These are phyloP conservation scores for Neodiprion fabricii DNA, from an alignment of 1,140 invertebrate species.

Conservation along the genomic window DNA sequence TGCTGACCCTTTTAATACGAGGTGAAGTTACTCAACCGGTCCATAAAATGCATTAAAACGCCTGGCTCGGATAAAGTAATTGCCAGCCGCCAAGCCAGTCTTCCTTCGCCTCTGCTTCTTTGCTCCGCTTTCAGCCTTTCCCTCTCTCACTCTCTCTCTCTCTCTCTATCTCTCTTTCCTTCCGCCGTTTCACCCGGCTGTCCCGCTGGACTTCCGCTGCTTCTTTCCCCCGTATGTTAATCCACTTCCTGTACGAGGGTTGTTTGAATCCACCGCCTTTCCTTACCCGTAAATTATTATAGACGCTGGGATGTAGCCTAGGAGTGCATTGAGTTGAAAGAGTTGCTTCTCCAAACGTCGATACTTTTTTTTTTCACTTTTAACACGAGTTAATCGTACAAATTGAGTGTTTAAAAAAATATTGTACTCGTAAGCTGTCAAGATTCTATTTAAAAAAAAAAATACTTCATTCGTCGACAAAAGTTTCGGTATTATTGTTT, in stretches of 20 bases:
- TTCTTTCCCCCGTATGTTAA: conserved; percentile 21
- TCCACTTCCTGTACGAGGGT: conserved; percentile 15
- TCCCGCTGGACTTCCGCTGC: conserved; percentile 1
- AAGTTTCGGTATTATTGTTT: too few relatives aligned
- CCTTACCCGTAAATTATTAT: too few relatives aligned
- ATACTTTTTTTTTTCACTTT: too few relatives aligned
- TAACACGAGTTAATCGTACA: too few relatives aligned
- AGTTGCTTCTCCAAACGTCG: too few relatives aligned
- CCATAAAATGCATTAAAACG: conserved; percentile 21
- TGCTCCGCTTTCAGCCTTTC: not conserved
- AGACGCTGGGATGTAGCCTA: too few relatives aligned
- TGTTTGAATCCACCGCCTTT: too few relatives aligned
- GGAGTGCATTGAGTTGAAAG: too few relatives aligned
- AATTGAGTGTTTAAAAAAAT: too few relatives aligned
- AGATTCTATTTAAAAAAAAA: too few relatives aligned
- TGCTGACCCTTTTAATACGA: conserved; percentile 1
- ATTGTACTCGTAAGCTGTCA: too few relatives aligned
- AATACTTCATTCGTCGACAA: too few relatives aligned
- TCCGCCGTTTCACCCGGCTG: conserved; percentile 8
- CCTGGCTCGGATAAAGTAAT: conserved; percentile 24
- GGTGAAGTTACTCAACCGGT: conserved; percentile 7
- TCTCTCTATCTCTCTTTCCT: not conserved
- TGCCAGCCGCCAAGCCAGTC: conserved; percentile 19
- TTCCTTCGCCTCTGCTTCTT: conserved; percentile 12
- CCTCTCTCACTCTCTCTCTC: not conserved